Evolutionary conservation across 2,888 invertebrate genomes (phyloP).

Genomic region (Lymantria monacha): DNA sequence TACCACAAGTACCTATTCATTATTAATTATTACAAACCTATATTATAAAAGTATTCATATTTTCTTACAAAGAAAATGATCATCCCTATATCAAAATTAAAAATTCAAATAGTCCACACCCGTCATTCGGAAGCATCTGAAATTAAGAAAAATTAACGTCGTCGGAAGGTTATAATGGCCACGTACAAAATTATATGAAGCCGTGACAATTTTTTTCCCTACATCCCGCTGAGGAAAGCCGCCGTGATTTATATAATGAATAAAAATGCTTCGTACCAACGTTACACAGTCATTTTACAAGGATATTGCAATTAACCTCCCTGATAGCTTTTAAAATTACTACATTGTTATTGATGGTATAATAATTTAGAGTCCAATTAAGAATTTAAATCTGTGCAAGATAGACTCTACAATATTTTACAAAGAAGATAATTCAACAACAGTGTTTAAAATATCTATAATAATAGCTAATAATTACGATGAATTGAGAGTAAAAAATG

Average conservation of each 20-base stretch:
- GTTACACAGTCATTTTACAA: conserved; percentile 52
- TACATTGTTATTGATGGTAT: conserved; percentile 40
- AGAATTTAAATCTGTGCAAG: neutral
- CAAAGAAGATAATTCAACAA: too few relatives aligned
- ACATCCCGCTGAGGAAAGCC: conserved; percentile 64
- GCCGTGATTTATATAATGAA: conserved; percentile 79
- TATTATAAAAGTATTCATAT: conserved; percentile 6
- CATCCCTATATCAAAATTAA: conserved; percentile 25
- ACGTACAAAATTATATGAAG: conserved; percentile 79
- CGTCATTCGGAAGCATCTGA: conserved; percentile 52
- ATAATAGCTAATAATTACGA: too few relatives aligned
- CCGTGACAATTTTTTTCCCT: conserved; percentile 78
- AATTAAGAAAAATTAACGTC: conserved; percentile 78
- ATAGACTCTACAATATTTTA: too few relatives aligned
- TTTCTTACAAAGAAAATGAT: conserved; percentile 11
- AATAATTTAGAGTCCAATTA: conserved; percentile 29
- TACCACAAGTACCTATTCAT: too few relatives aligned
- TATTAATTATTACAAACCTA: neutral
- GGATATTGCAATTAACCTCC: conserved; percentile 71
- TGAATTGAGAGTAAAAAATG: too few relatives aligned
- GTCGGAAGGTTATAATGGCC: conserved; percentile 68
- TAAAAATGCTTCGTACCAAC: conserved; percentile 70
- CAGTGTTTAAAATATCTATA: too few relatives aligned
- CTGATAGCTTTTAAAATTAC: conserved; percentile 64
- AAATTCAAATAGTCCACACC: conserved; percentile 29